A percentile compares a stretch with the other conserved stretches of the same genome.
Evolutionary conservation across 2,888 invertebrate genomes (phyloP).

Genomic region (Ommatoiulus sabulosus): DNA sequence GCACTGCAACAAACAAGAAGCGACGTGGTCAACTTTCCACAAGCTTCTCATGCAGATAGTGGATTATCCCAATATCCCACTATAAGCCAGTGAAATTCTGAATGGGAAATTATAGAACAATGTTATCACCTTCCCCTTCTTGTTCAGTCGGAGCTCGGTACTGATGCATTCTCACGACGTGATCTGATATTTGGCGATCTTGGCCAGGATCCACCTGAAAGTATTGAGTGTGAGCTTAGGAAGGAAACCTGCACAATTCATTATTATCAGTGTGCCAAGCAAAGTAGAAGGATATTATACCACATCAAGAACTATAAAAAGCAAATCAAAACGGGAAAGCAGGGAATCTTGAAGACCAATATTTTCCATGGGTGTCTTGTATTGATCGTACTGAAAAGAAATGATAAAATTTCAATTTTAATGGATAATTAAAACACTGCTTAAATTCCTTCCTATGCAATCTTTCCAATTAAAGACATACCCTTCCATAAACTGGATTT

Average conservation of each 20-base stretch:
- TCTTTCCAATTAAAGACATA: slow-evolving; percentile 70
- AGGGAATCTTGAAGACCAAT: slow-evolving; percentile 98
- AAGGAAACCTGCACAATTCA: slow-evolving; percentile 56
- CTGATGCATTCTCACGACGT: slow-evolving; percentile 97
- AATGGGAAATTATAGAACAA: slow-evolving; percentile 20
- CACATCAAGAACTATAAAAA: slow-evolving; percentile 96
- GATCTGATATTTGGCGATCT: slow-evolving; percentile 93
- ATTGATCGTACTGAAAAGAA: slow-evolving; percentile 89
- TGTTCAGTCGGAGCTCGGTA: slow-evolving; percentile 93
- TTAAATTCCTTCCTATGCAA: too few relatives aligned
- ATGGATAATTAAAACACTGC: too few relatives aligned
- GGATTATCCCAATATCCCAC: too few relatives aligned
- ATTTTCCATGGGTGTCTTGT: slow-evolving; percentile 99
- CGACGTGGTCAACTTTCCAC: neutral
- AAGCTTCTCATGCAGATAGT: too few relatives aligned
- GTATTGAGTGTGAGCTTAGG: too few relatives aligned
- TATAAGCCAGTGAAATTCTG: too few relatives aligned
- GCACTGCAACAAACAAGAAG: slow-evolving; percentile 67
- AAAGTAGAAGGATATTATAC: slow-evolving; percentile 68
- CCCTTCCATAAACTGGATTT: slow-evolving; percentile 97
- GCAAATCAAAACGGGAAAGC: slow-evolving; percentile 96
- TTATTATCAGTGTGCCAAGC: neutral
- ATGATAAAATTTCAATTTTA: slow-evolving; percentile 50
- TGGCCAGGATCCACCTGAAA: slow-evolving; percentile 80
- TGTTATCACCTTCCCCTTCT: slow-evolving; percentile 83